Evolutionary conservation across 2,888 invertebrate species (phyloP).

Genomic region (Eupithecia inturbata): DNA sequence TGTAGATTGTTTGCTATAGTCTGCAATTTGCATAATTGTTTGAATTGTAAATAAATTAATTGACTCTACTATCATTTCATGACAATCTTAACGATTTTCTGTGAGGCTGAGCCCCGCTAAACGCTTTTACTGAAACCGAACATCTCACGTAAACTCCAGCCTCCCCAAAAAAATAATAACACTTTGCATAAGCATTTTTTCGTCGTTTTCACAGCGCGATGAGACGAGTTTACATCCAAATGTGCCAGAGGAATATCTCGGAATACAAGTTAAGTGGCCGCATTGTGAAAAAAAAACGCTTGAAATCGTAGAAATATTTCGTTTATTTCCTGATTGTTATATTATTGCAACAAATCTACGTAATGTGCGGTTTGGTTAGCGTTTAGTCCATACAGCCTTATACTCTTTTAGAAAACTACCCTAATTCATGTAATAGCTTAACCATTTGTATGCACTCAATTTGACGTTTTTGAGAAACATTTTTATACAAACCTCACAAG

Average conservation of each 20-base stretch:
- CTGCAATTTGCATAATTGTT: no score
- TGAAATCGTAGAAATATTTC: not conserved
- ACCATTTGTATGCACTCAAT: no score
- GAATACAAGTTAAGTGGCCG: constrained; percentile 54
- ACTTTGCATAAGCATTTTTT: constrained; percentile 82
- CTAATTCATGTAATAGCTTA: no score
- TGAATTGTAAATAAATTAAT: no score
- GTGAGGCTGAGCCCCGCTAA: not conserved
- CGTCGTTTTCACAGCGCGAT: constrained; percentile 56
- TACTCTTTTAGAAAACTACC: no score
- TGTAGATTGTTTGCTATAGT: no score
- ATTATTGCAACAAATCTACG: not conserved
- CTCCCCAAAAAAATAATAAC: constrained; percentile 78
- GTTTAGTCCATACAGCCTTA: no score
- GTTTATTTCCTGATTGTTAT: not conserved
- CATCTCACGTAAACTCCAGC: constrained; percentile 54
- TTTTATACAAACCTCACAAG: no score
- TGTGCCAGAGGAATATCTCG: constrained; percentile 49
- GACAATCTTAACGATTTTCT: no score
- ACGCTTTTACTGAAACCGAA: constrained; percentile 53
- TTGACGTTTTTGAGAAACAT: no score
- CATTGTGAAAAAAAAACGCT: constrained; percentile 9
- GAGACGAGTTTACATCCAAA: constrained; percentile 68
- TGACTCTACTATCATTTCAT: no score
- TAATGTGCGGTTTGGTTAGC: not conserved